A percentile compares a stretch with the other conserved stretches of the same genome.
These are phyloP conservation scores for Danio albolineatus DNA, from an alignment of 2,797 vertebrate genomes.

Conservation along the genomic window DNA sequence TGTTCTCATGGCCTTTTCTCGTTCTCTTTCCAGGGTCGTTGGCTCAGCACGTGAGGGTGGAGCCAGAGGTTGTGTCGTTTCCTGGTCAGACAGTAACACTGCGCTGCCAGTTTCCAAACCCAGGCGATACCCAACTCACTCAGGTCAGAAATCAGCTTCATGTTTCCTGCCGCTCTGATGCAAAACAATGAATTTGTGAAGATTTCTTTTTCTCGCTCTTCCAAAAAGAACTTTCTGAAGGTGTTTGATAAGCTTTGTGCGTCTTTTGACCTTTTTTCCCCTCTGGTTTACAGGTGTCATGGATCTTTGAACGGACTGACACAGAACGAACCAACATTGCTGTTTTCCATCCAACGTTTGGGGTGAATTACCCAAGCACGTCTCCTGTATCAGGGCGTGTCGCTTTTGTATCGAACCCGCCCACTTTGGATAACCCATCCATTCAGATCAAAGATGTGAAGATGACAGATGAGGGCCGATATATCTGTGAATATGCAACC, in stretches of 20 bases:
- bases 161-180: neutral
- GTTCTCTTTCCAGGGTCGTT: constrained; percentile 64
- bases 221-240: neutral
- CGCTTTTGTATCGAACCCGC: constrained; percentile 63
- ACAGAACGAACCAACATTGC: constrained; percentile 76
- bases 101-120: constrained; percentile 78
- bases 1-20: constrained; percentile 41
- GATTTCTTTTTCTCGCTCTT: neutral
- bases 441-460: constrained; percentile 77
- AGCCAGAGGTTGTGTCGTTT: constrained; percentile 78
- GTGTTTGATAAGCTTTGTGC: neutral
- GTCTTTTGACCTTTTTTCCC: neutral
- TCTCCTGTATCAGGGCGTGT: constrained; percentile 72
- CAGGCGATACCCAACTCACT: constrained; percentile 74
- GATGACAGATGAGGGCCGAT: constrained; percentile 85
- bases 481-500: constrained; percentile 88
- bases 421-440: constrained; percentile 74
- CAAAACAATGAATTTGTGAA: neutral
- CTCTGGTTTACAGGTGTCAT: constrained; percentile 77
- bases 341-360: constrained; percentile 78
- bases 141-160: constrained; percentile 72
- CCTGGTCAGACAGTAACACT: constrained; percentile 81
- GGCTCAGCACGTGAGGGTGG: constrained; percentile 81
- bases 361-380: constrained; percentile 72
- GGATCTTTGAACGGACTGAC: constrained; percentile 77